phyloP scores from a whole-genome alignment of 2,888 invertebrate species.

The Sclerodermus sp. region DNA sequence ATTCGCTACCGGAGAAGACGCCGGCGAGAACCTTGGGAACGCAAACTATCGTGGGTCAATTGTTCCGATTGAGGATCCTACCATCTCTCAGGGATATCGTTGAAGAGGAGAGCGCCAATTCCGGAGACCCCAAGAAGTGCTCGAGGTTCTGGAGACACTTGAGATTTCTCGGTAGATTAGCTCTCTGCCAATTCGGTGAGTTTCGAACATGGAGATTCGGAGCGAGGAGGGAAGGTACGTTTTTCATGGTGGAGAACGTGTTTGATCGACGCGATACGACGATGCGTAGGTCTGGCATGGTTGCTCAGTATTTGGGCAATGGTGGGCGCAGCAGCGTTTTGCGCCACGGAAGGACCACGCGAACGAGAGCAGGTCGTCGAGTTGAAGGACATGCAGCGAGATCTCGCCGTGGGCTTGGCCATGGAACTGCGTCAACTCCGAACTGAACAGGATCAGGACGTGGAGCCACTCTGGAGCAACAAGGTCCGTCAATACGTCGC shows the following conservation, averaged over 20 bases:
- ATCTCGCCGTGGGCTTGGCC: constrained; percentile 66
- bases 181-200: constrained; percentile 50
- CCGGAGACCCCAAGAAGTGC: constrained; percentile 29
- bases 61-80: constrained; percentile 64
- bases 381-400: constrained; percentile 64
- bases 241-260: too few species aligned
- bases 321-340: constrained; percentile 66
- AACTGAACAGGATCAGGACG: constrained; percentile 54
- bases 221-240: too few species aligned
- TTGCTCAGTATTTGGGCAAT: constrained; percentile 67
- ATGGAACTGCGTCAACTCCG: constrained; percentile 66
- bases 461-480: constrained; percentile 65
- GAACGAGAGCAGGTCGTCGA: constrained; percentile 63
- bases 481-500: constrained; percentile 63
- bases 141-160: constrained; percentile 41
- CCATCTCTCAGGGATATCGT: constrained; percentile 55
- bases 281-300: constrained; percentile 60
- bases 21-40: constrained; percentile 45
- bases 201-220: neutral
- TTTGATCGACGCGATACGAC: too few species aligned
- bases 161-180: constrained; percentile 46
- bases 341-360: constrained; percentile 68
- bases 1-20: constrained; percentile 12
- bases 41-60: constrained; percentile 59
- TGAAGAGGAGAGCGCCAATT: constrained; percentile 32